A percentile compares a stretch with the other conserved stretches of the same genome.
Conservation (phyloP, 2,888 invertebrate genomes). For the Nymphalis c-album region DNA sequence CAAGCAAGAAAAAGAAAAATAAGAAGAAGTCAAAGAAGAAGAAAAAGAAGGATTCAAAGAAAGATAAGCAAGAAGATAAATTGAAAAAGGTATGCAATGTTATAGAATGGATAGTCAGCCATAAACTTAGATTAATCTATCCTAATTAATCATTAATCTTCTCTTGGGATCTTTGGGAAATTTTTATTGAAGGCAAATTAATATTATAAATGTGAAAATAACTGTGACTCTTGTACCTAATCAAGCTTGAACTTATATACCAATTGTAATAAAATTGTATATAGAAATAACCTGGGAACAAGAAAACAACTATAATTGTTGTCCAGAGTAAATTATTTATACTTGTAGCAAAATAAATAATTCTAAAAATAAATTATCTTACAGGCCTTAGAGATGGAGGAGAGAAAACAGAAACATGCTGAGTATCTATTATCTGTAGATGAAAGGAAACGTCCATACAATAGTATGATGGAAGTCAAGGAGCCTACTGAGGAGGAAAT, state of each 20-base stretch:
- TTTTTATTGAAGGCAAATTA: too few species aligned
- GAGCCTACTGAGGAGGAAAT: conserved; percentile 95
- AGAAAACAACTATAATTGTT: too few species aligned
- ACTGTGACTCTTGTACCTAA: too few species aligned
- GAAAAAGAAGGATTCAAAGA: conserved; percentile 70
- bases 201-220: too few species aligned
- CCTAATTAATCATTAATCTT: too few species aligned
- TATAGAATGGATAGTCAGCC: too few species aligned
- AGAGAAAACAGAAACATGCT: conserved; percentile 81
- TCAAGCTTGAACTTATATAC: too few species aligned
- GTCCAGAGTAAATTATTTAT: too few species aligned
- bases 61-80: conserved; percentile 80
- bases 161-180: too few species aligned
- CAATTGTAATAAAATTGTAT: too few species aligned
- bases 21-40: conserved; percentile 74
- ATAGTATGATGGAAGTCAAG: conserved; percentile 92
- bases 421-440: conserved; percentile 86
- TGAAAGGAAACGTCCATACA: conserved; percentile 96
- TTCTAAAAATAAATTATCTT: neutral
- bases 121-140: too few species aligned
- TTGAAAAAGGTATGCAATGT: conserved; percentile 70
- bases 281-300: too few species aligned
- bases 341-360: neutral
- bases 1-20: conserved; percentile 78
- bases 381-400: conserved; percentile 85